Conservation (phyloP, 2,113 vertebrate species). For the Tetrao urogallus region DNA sequence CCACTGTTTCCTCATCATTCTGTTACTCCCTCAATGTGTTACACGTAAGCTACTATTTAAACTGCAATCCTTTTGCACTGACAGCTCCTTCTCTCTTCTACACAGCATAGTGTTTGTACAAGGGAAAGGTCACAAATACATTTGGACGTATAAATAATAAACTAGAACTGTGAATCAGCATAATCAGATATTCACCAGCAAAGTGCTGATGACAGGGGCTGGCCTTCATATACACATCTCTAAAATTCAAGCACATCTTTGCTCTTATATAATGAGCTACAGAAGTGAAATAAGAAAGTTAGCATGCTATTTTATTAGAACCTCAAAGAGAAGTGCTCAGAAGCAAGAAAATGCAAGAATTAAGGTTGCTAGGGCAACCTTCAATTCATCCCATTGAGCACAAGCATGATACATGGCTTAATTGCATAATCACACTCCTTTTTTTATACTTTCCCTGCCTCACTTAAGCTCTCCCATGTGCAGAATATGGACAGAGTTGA, state of each 20-base stretch:
- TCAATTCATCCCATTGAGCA: background rate
- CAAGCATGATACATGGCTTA: background rate
- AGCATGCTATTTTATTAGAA: slow-evolving; percentile 25
- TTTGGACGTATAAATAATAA: background rate
- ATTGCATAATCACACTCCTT: background rate
- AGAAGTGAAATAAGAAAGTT: background rate
- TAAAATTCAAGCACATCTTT: slow-evolving; percentile 10
- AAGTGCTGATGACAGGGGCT: background rate
- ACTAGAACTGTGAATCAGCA: background rate
- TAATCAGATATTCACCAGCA: background rate
- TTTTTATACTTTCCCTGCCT: background rate
- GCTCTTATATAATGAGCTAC: background rate
- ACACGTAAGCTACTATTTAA: background rate
- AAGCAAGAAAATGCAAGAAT: background rate
- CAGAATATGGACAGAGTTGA: background rate
- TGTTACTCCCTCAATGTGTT: background rate
- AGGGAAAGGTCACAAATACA: background rate
- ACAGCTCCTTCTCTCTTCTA: background rate
- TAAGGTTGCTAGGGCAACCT: slow-evolving; percentile 50
- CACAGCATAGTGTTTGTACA: background rate
- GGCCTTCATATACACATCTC: background rate
- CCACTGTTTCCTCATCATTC: background rate
- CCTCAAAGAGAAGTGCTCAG: slow-evolving; percentile 12
- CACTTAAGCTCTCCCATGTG: background rate
- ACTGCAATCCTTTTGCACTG: background rate